Evolutionary conservation across 2,888 invertebrate genomes (phyloP).

Genomic region (Adelognathus sp.): DNA sequence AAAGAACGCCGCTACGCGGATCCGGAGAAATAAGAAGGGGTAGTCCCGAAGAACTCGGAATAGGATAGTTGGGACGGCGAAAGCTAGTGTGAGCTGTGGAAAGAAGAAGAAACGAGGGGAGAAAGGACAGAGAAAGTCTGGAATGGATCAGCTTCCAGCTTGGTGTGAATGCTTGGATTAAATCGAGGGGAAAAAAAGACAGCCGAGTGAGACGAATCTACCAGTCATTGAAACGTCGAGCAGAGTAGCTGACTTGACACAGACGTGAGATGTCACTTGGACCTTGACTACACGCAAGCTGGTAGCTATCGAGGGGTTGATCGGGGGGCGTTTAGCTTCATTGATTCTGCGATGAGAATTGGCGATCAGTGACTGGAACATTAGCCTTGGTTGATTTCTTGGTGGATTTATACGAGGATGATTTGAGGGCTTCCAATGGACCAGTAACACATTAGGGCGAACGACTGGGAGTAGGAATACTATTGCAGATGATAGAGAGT

Average conservation of each 20-base stretch:
- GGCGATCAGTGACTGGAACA: too few relatives aligned
- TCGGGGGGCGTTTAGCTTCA: not conserved
- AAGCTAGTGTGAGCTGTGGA: not conserved
- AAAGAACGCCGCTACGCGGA: not conserved
- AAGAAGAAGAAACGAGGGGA: not conserved
- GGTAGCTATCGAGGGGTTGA: not conserved
- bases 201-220: not conserved
- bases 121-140: not conserved
- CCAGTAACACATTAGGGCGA: too few relatives aligned
- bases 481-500: too few relatives aligned
- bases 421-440: too few relatives aligned
- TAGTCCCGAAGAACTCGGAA: constrained; percentile 5
- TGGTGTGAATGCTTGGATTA: not conserved
- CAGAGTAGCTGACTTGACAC: not conserved
- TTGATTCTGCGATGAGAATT: too few relatives aligned
- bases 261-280: not conserved
- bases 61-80: constrained; percentile 18
- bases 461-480: too few relatives aligned
- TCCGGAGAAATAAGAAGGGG: not conserved
- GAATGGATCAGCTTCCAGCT: not conserved
- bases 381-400: too few relatives aligned
- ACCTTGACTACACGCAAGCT: not conserved
- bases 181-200: not conserved
- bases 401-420: too few relatives aligned
- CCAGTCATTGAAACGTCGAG: not conserved